Evolutionary conservation across 2,113 vertebrate species (phyloP).

Genomic region (Rhinopomastus cyanomelas): DNA sequence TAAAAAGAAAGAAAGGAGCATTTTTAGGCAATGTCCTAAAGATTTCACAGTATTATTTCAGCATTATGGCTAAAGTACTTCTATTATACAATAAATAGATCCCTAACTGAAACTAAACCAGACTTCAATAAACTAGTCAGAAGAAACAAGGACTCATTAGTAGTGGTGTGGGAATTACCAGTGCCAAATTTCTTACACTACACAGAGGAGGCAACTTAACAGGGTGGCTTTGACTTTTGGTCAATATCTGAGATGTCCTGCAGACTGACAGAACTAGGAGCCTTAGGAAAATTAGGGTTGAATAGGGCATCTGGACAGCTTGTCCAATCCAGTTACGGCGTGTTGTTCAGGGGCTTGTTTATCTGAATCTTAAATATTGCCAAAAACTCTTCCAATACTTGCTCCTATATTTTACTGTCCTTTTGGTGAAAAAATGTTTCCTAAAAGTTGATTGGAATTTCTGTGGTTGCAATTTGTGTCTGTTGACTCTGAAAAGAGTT

Average conservation of each 20-base stretch:
- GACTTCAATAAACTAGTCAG: background rate
- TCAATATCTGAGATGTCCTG: background rate
- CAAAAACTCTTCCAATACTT: background rate
- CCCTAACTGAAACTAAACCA: background rate
- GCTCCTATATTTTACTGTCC: background rate
- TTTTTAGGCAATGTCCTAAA: background rate
- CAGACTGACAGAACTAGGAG: background rate
- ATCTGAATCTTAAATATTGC: background rate
- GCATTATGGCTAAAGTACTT: background rate
- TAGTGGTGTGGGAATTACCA: background rate
- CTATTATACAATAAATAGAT: background rate
- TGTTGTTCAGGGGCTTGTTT: background rate
- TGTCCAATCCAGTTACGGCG: background rate
- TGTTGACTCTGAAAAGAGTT: background rate
- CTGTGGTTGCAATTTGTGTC: background rate
- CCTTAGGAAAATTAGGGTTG: background rate
- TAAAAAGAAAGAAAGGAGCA: background rate
- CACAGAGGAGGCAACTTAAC: background rate
- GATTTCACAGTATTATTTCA: background rate
- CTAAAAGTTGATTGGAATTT: background rate
- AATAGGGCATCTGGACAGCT: background rate
- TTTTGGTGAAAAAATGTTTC: background rate
- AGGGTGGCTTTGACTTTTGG: background rate
- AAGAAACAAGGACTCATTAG: background rate
- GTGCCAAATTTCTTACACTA: background rate